Evolutionary conservation across 2,797 vertebrate genomes (phyloP).

Genomic region (Pipistrellus nathusii): DNA sequence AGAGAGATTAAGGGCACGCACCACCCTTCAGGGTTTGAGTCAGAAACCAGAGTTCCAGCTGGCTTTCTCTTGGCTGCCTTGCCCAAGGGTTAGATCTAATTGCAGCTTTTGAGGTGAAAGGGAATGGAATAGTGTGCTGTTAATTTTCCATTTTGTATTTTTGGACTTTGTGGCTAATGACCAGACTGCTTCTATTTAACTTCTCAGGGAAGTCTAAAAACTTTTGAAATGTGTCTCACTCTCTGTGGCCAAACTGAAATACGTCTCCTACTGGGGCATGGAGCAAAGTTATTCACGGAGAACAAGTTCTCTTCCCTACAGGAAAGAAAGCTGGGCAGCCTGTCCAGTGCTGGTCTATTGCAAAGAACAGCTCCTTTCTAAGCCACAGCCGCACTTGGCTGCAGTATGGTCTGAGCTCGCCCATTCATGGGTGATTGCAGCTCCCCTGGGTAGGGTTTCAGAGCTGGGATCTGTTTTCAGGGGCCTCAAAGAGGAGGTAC

Average conservation of each 20-base stretch:
- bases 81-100: neutral
- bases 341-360: neutral
- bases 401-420: neutral
- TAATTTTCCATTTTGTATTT: conserved; percentile 57
- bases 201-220: conserved; percentile 48
- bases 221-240: conserved; percentile 49
- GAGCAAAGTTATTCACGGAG: conserved; percentile 59
- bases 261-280: neutral
- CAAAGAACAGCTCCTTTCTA: conserved; percentile 60
- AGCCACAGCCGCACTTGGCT: neutral
- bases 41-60: conserved; percentile 43
- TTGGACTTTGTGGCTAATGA: conserved; percentile 36
- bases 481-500: conserved; percentile 1
- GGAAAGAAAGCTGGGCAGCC: conserved; percentile 10
- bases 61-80: conserved; percentile 4
- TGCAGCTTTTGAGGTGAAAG: conserved; percentile 54
- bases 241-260: conserved; percentile 33
- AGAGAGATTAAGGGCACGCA: neutral
- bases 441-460: conserved; percentile 21
- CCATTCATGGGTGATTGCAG: neutral
- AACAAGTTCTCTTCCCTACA: neutral
- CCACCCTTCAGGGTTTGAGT: neutral
- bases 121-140: neutral
- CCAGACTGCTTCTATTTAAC: neutral
- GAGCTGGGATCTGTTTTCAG: conserved; percentile 21